phyloP scores from a whole-genome alignment of 2,797 vertebrate species.

The Bovichtus variegatus region DNA sequence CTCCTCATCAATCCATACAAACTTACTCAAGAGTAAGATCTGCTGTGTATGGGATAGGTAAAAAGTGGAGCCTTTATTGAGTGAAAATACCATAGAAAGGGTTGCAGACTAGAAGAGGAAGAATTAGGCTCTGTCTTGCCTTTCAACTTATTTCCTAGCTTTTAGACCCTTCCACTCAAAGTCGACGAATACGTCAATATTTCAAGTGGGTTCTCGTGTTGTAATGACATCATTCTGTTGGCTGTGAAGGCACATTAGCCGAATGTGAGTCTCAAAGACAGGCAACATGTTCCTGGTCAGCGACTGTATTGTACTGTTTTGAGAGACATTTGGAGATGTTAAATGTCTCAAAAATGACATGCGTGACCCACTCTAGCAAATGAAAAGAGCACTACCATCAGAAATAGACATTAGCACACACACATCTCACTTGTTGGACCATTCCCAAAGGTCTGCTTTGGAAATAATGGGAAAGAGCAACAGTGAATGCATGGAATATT shows the following conservation, averaged over 20 bases:
- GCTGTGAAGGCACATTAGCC: conserved; percentile 56
- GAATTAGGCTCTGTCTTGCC: conserved; percentile 48
- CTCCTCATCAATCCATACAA: conserved; percentile 70
- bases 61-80: conserved; percentile 68
- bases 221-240: conserved; percentile 64
- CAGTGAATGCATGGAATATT: conserved; percentile 69
- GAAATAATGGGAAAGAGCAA: conserved; percentile 72
- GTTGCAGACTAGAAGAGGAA: conserved; percentile 40
- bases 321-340: conserved; percentile 62
- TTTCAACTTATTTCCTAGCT: conserved; percentile 68
- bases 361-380: conserved; percentile 66
- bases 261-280: conserved; percentile 43
- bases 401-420: conserved; percentile 57
- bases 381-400: conserved; percentile 60
- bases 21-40: conserved; percentile 65
- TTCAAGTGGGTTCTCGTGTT: conserved; percentile 64
- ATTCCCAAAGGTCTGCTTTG: conserved; percentile 68
- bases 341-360: conserved; percentile 68
- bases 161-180: conserved; percentile 65
- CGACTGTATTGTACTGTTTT: conserved; percentile 32
- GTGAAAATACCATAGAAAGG: conserved; percentile 68
- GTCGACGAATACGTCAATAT: conserved; percentile 74
- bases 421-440: conserved; percentile 58
- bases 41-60: conserved; percentile 59
- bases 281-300: conserved; percentile 42